phyloP scores from a whole-genome alignment of 2,113 vertebrate genomes.

The Argyrosomus japonicus region DNA sequence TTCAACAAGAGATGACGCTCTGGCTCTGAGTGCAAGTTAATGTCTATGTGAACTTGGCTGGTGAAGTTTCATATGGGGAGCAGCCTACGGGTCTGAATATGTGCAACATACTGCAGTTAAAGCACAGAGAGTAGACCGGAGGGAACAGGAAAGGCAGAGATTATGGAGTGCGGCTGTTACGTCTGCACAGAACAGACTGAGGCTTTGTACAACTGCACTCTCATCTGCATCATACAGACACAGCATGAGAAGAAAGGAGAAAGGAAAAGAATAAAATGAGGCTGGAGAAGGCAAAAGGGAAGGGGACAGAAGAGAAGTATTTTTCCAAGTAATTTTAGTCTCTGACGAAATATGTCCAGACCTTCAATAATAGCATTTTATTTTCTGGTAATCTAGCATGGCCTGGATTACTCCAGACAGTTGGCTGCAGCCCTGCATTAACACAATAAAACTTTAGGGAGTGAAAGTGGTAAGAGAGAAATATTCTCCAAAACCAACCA shows the following conservation, averaged over 20 bases:
- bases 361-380: conserved; percentile 60
- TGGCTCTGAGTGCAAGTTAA: neutral
- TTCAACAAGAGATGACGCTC: conserved; percentile 27
- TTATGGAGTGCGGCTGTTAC: conserved; percentile 60
- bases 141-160: conserved; percentile 65
- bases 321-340: conserved; percentile 72
- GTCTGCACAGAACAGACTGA: conserved; percentile 65
- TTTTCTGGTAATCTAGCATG: conserved; percentile 72
- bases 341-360: conserved; percentile 66
- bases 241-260: conserved; percentile 13
- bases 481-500: conserved; percentile 39
- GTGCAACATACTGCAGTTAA: conserved; percentile 49
- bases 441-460: conserved; percentile 61
- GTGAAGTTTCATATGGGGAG: conserved; percentile 24
- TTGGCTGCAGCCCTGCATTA: conserved; percentile 65
- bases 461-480: conserved; percentile 55
- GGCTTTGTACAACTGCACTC: conserved; percentile 64
- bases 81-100: conserved; percentile 20
- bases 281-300: conserved; percentile 14
- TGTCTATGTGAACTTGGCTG: conserved; percentile 13
- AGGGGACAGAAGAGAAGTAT: conserved; percentile 53
- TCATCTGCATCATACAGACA: conserved; percentile 51
- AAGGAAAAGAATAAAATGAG: conserved; percentile 11
- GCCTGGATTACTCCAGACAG: conserved; percentile 57
- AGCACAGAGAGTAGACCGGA: conserved; percentile 53